These are phyloP conservation scores for Dendronephthya gigantea DNA, from an alignment of 64 coral and sea anemone genomes.

Conservation along the genomic window DNA sequence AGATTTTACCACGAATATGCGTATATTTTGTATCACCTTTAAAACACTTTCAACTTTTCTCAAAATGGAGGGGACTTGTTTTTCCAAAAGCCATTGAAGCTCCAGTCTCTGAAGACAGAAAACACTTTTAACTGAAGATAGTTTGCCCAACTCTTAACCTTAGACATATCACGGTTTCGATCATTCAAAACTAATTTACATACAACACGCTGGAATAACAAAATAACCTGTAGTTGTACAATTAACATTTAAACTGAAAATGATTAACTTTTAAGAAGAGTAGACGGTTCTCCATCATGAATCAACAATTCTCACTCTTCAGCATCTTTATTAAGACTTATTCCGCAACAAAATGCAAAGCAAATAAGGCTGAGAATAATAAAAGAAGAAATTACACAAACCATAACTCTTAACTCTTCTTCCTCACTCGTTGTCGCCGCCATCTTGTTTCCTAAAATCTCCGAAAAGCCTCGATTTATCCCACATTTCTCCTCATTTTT, in stretches of 20 bases:
- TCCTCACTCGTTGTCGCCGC: not conserved
- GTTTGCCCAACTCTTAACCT: too few relatives aligned
- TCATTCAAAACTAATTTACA: too few relatives aligned
- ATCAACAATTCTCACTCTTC: too few relatives aligned
- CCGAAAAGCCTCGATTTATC: not conserved
- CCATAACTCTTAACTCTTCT: not conserved
- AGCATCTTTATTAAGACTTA: not conserved
- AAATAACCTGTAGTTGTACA: too few relatives aligned
- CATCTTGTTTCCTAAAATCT: not conserved
- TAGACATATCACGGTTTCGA: too few relatives aligned
- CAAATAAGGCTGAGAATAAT: too few relatives aligned
- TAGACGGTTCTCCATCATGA: too few relatives aligned
- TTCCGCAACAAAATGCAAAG: not conserved
- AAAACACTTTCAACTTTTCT: constrained; percentile 8
- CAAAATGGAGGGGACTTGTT: not conserved
- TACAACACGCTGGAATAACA: too few relatives aligned
- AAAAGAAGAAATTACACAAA: not conserved
- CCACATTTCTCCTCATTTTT: not conserved
- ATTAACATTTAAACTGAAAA: too few relatives aligned
- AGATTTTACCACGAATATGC: not conserved
- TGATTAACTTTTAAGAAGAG: too few relatives aligned
- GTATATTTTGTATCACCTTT: not conserved
- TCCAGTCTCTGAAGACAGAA: not conserved
- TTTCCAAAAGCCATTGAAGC: constrained; percentile 13
- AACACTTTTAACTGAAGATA: too few relatives aligned